Conservation (phyloP, 2,113 vertebrate genomes). For the Caranx melampygus region DNA sequence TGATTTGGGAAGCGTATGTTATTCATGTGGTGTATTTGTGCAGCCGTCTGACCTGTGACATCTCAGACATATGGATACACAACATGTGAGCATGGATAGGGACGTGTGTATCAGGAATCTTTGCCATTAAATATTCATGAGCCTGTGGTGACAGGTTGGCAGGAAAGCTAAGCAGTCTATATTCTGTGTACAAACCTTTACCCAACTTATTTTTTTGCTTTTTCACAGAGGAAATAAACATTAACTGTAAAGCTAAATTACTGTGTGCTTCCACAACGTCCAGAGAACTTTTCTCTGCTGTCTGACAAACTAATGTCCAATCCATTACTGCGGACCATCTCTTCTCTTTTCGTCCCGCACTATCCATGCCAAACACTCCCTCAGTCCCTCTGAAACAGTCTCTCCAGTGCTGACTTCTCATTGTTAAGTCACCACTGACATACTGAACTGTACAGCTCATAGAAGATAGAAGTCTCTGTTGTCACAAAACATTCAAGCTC, state of each 20-base stretch:
- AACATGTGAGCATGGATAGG: not conserved
- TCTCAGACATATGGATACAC: not conserved
- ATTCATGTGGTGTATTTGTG: not conserved
- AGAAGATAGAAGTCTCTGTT: slow-evolving; percentile 38
- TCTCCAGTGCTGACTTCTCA: slow-evolving; percentile 42
- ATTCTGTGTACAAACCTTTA: not conserved
- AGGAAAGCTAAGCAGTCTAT: not conserved
- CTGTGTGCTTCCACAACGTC: not conserved
- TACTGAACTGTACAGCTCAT: slow-evolving; percentile 54
- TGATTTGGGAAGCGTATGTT: not conserved
- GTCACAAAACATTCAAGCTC: slow-evolving; percentile 18
- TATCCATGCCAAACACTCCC: slow-evolving; percentile 41
- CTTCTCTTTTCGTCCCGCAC: slow-evolving; percentile 18
- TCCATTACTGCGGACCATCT: slow-evolving; percentile 27
- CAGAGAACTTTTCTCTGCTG: not conserved
- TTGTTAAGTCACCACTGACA: slow-evolving; percentile 56
- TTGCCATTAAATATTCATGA: not conserved
- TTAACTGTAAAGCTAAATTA: not conserved
- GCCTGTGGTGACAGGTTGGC: not conserved
- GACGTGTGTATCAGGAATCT: not conserved
- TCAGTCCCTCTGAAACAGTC: slow-evolving; percentile 44
- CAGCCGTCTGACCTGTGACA: not conserved
- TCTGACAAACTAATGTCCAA: slow-evolving; percentile 22
- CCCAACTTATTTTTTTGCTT: not conserved
- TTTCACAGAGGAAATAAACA: not conserved